Conservation (phyloP, 1,140 invertebrate genomes). For the Trialeurodes vaporariorum region DNA sequence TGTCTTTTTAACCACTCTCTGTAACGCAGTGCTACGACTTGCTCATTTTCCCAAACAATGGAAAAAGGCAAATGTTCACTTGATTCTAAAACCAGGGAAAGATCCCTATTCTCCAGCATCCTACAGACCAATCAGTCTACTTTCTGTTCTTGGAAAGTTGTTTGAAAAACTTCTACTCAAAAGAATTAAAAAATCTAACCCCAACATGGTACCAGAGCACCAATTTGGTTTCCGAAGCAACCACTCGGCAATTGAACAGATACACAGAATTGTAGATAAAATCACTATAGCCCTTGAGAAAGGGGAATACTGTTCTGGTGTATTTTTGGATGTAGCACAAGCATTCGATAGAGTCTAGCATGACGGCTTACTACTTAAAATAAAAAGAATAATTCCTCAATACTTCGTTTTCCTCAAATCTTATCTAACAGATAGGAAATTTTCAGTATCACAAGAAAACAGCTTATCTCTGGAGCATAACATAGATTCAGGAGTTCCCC, state of each 20-base stretch:
- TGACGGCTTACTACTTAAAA: conserved; percentile 26
- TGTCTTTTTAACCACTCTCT: too few species aligned
- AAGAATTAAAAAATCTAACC: conserved; percentile 9
- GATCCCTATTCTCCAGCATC: conserved; percentile 18
- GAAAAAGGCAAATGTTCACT: conserved; percentile 29
- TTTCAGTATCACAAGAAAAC: too few species aligned
- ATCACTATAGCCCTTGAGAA: conserved; percentile 6
- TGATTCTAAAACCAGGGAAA: conserved; percentile 28
- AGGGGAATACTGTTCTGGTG: conserved; percentile 22
- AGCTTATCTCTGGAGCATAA: too few species aligned
- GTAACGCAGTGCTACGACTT: too few species aligned
- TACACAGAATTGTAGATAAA: conserved; percentile 9
- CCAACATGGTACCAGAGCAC: conserved; percentile 13
- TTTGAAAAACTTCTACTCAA: conserved; percentile 22
- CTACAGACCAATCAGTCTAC: conserved; percentile 28
- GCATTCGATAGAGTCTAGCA: conserved; percentile 32
- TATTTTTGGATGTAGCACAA: conserved; percentile 30
- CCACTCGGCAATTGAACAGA: conserved; percentile 6
- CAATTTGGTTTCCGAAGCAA: conserved; percentile 4
- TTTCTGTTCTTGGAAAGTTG: conserved; percentile 23
- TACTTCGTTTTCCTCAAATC: neutral
- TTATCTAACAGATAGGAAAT: neutral
- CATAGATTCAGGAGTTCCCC: too few species aligned
- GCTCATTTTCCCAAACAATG: too few species aligned
- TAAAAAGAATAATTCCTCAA: conserved; percentile 11